Evolutionary conservation across 2,797 vertebrate species (phyloP).

Genomic region (Brotula barbata): DNA sequence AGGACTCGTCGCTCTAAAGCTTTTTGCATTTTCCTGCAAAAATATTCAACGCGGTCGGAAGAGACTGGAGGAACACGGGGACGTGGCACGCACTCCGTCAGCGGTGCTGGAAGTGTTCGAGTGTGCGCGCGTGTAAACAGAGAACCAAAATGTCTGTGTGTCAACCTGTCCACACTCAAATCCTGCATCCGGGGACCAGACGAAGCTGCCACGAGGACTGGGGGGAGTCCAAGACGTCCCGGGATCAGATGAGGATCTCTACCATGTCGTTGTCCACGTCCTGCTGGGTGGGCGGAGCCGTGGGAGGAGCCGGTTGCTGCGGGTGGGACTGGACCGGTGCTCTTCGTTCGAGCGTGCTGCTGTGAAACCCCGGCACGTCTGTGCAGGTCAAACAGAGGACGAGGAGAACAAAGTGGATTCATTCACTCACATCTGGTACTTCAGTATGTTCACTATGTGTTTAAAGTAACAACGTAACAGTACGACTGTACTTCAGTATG

Average conservation of each 20-base stretch:
- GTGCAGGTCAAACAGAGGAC: not conserved
- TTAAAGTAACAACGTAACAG: too few relatives aligned
- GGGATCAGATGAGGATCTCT: slow-evolving; percentile 95
- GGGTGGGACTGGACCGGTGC: slow-evolving; percentile 80
- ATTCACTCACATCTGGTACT: too few relatives aligned
- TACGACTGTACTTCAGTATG: too few relatives aligned
- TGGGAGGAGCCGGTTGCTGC: slow-evolving; percentile 76
- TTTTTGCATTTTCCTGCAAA: not conserved
- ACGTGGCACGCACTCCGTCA: not conserved
- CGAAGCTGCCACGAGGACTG: not conserved
- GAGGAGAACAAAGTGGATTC: too few relatives aligned
- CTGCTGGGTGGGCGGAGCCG: slow-evolving; percentile 61
- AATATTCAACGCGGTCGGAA: too few relatives aligned
- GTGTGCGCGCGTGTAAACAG: slow-evolving; percentile 32
- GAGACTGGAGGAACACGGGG: too few relatives aligned
- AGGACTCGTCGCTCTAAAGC: not conserved
- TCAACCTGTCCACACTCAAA: not conserved
- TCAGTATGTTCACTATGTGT: too few relatives aligned
- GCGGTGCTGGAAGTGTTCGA: slow-evolving; percentile 6
- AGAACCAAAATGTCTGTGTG: not conserved
- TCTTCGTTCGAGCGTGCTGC: slow-evolving; percentile 89
- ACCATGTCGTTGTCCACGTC: slow-evolving; percentile 94
- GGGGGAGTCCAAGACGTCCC: not conserved
- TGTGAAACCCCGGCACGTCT: slow-evolving; percentile 85
- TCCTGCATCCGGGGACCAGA: not conserved